A percentile compares a stretch with the other conserved stretches of the same genome.
Evolutionary conservation across 2,888 invertebrate species (phyloP).

Genomic region (Amaurobius ferox): DNA sequence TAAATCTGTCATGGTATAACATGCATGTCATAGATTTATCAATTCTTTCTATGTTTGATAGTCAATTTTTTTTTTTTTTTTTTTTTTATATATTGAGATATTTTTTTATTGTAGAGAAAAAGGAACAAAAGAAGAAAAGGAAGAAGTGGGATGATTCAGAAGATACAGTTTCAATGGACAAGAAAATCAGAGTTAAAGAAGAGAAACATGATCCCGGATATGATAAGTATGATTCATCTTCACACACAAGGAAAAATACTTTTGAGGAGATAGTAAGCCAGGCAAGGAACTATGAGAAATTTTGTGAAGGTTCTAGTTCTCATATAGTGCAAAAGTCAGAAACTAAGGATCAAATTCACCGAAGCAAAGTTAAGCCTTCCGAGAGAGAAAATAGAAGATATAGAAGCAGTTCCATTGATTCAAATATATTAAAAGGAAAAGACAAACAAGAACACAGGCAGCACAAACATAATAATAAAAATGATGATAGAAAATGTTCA

Average conservation of each 20-base stretch:
- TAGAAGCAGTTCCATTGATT: not conserved
- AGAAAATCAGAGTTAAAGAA: conserved; percentile 34
- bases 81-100: too few relatives aligned
- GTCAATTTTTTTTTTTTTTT: not conserved
- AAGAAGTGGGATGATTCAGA: conserved; percentile 16
- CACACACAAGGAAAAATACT: too few relatives aligned
- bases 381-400: too few relatives aligned
- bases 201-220: conserved; percentile 59
- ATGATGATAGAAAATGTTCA: not conserved
- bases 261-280: not conserved
- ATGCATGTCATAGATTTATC: too few relatives aligned
- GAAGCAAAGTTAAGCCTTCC: too few relatives aligned
- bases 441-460: not conserved
- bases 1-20: too few relatives aligned
- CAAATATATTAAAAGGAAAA: not conserved
- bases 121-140: conserved; percentile 61
- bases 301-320: conserved; percentile 21
- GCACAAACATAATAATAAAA: not conserved
- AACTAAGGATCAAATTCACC: too few relatives aligned
- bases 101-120: conserved; percentile 39
- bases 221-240: conserved; percentile 38
- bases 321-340: not conserved
- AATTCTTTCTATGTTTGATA: too few relatives aligned
- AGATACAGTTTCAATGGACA: not conserved
- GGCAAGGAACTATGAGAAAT: not conserved